phyloP scores from a whole-genome alignment of 1,140 invertebrate genomes.

The Acromyrmex heyeri region DNA sequence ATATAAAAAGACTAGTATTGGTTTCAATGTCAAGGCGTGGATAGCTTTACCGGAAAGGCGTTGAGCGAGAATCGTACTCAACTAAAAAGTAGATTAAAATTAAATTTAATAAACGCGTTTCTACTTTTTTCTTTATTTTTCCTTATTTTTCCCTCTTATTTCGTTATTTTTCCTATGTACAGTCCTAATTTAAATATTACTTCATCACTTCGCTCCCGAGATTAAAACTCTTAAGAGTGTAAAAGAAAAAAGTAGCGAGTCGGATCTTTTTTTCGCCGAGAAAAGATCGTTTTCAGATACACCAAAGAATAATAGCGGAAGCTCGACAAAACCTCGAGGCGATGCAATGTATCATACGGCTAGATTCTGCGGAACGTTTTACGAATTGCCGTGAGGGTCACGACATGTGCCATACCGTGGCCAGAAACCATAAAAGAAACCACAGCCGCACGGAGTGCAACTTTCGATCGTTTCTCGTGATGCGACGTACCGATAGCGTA shows the following conservation, averaged over 20 bases:
- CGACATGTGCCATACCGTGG: neutral
- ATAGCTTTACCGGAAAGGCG: neutral
- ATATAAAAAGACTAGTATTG: slow-evolving; percentile 7
- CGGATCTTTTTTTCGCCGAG: neutral
- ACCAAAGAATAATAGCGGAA: slow-evolving; percentile 32
- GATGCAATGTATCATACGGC: slow-evolving; percentile 47
- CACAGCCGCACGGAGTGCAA: slow-evolving; percentile 12
- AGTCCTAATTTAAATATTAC: neutral
- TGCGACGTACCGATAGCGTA: slow-evolving; percentile 53
- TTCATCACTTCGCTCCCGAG: neutral
- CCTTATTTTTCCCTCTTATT: neutral
- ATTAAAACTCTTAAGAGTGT: neutral
- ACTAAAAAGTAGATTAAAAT: neutral
- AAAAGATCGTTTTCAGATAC: slow-evolving; percentile 5
- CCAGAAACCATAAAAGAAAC: slow-evolving; percentile 30
- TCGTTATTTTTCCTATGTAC: no score
- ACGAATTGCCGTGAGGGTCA: slow-evolving; percentile 44
- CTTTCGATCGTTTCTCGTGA: slow-evolving; percentile 62
- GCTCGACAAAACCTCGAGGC: slow-evolving; percentile 29
- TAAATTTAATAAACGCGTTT: neutral
- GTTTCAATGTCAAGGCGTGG: slow-evolving; percentile 57
- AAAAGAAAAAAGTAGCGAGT: neutral
- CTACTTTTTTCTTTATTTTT: neutral
- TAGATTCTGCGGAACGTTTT: slow-evolving; percentile 26
- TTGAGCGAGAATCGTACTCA: neutral